phyloP scores from a whole-genome alignment of 2,797 vertebrate species.

The Gallinago stenura region DNA sequence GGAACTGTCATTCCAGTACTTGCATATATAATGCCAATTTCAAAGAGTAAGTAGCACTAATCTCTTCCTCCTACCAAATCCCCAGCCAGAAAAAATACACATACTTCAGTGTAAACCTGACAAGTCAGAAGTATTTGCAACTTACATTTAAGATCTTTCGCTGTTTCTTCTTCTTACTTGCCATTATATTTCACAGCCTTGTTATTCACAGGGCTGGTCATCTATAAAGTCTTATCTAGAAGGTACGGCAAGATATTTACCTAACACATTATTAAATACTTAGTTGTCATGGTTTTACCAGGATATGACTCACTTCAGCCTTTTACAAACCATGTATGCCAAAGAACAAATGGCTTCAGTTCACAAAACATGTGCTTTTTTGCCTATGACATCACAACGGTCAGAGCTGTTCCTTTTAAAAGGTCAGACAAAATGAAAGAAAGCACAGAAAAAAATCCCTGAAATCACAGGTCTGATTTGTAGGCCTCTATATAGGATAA shows the following conservation, averaged over 20 bases:
- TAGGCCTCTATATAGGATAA: background rate
- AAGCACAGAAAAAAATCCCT: background rate
- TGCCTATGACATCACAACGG: background rate
- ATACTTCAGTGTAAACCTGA: background rate
- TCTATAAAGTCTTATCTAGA: conserved; percentile 13
- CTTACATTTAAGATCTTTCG: background rate
- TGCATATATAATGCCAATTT: background rate
- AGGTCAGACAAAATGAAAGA: conserved; percentile 49
- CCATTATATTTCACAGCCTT: background rate
- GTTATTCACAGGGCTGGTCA: background rate
- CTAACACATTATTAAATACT: conserved; percentile 43
- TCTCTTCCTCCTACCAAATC: background rate
- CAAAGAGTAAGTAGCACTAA: background rate
- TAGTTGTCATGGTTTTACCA: conserved; percentile 49
- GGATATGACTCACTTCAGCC: conserved; percentile 65
- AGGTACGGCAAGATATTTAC: conserved; percentile 55
- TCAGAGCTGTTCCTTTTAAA: background rate
- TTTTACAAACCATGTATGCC: background rate
- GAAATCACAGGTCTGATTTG: background rate
- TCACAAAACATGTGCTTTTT: background rate
- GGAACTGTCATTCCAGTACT: background rate
- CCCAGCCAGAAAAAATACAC: background rate
- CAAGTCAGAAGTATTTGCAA: background rate
- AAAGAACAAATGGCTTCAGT: conserved; percentile 11
- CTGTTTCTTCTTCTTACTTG: background rate